Conservation (phyloP, 2,797 vertebrate species). For the Acrossocheilus fasciatus region DNA sequence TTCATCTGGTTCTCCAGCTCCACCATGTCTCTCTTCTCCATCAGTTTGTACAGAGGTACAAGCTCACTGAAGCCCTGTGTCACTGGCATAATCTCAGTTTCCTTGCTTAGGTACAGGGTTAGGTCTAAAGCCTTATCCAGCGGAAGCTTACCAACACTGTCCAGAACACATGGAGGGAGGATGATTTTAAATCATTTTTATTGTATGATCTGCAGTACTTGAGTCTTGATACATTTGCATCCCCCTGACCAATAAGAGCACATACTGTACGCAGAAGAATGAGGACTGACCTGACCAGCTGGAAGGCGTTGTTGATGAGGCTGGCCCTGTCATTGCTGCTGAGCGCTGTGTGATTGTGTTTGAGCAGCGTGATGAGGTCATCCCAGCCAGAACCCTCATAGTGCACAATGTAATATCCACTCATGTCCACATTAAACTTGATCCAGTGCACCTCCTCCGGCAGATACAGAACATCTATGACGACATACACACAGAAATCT, state of each 20-base stretch:
- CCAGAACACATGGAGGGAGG: constrained; percentile 44
- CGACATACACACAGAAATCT: neutral
- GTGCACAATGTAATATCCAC: constrained; percentile 84
- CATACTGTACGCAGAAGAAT: neutral
- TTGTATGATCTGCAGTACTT: neutral
- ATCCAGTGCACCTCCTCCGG: constrained; percentile 77
- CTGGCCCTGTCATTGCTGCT: constrained; percentile 81
- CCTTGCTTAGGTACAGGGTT: constrained; percentile 86
- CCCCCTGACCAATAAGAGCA: constrained; percentile 27
- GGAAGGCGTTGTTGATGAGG: constrained; percentile 82
- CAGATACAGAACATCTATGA: constrained; percentile 81
- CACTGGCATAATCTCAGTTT: constrained; percentile 87
- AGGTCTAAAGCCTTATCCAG: constrained; percentile 91
- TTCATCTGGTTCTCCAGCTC: constrained; percentile 85
- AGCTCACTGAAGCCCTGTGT: constrained; percentile 87
- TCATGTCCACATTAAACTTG: constrained; percentile 84
- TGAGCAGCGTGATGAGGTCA: constrained; percentile 73
- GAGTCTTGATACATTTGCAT: neutral
- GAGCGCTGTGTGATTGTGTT: constrained; percentile 79
- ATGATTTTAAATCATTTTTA: constrained; percentile 2
- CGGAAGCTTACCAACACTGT: constrained; percentile 81
- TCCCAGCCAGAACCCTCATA: constrained; percentile 81
- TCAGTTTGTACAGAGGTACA: constrained; percentile 88
- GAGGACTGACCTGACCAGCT: constrained; percentile 80
- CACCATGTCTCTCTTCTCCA: constrained; percentile 88